Base-by-base conservation (phyloP, 2,888 invertebrate genomes). In the Lepas anatifera region DNA sequence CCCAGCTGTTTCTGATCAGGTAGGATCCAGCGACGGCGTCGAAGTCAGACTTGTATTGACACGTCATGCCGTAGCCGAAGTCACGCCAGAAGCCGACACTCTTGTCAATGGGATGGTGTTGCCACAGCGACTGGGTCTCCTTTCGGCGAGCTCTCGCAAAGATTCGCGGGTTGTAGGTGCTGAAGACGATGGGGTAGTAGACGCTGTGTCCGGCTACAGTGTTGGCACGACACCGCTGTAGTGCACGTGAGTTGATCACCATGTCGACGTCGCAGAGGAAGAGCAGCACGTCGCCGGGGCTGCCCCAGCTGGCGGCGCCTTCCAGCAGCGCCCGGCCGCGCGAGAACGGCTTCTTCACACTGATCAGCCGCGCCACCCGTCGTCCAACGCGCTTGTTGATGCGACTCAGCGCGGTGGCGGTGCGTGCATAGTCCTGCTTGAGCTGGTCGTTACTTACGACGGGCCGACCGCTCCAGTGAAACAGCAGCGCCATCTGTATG, bases 201-300 rank as follows among this genome's bases (percentile, higher is more conserved):
- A 89, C 89, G 77, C 83, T 77, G 78, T 86, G 77, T 3, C 80
- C 80, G 11, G 78, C 78, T 13, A 79, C 77, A 4, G 81, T 76
- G 74, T 83, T 81, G 71, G 80, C 77, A 68, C 82, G 79, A 75
- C 81, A 85, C 73, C 89, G 82, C 75, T 88, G 88, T 70, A 89
- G 80, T 77, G 88, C 89, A 73, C 87, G 84, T 41, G 86, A 85
- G 76, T 87, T 87, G 78, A 89, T 89, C 72, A 89, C 87, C 67
- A 89, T 84, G 78, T 90, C 89, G 46, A 89, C 89, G 78, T 90
- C 90, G 80, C 89, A 89, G 85, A 89, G 86, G 78, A 90, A 89
- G 70, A 90, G 80, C 68, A 89, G 80, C 18, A 87, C 86, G 78
- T 89, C 88, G 70, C 82, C 83, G 69, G 32, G 3, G 16, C 10